A percentile compares a stretch with the other conserved stretches of the same genome.
Evolutionary conservation across 2,888 invertebrate genomes (phyloP).

Genomic region (Emmelina monodactyla): DNA sequence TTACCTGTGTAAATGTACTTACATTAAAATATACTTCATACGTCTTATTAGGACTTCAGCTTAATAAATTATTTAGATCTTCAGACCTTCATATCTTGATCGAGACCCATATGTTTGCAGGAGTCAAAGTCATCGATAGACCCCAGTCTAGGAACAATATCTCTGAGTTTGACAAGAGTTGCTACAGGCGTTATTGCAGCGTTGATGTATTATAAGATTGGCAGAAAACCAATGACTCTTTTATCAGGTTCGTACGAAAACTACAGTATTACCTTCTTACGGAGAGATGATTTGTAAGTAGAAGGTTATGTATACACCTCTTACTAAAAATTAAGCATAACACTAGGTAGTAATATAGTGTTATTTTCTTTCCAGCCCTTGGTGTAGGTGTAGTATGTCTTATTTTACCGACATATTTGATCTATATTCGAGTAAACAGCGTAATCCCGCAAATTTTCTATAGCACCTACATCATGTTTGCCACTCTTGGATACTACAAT

Average conservation of each 20-base stretch:
- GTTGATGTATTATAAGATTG: conserved; percentile 25
- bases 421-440: conserved; percentile 6
- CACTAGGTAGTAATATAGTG: too few species aligned
- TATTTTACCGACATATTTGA: not conserved
- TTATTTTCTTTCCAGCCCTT: too few species aligned
- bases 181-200: conserved; percentile 20
- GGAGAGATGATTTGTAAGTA: too few species aligned
- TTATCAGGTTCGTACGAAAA: too few species aligned
- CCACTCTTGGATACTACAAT: conserved; percentile 31
- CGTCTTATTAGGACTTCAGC: too few species aligned
- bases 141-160: conserved; percentile 23
- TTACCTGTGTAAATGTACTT: too few species aligned
- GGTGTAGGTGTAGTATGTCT: not conserved
- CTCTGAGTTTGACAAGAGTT: conserved; percentile 25
- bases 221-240: conserved; percentile 28
- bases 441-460: conserved; percentile 24
- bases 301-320: too few species aligned
- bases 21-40: too few species aligned
- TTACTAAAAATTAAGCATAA: too few species aligned
- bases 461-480: conserved; percentile 24
- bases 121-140: conserved; percentile 24
- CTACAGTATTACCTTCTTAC: too few species aligned
- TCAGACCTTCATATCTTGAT: not conserved
- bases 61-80: too few species aligned
- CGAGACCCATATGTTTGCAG: conserved; percentile 19